phyloP scores from a whole-genome alignment of 2,797 vertebrate species.

The Stomatorhinus walkeri region DNA sequence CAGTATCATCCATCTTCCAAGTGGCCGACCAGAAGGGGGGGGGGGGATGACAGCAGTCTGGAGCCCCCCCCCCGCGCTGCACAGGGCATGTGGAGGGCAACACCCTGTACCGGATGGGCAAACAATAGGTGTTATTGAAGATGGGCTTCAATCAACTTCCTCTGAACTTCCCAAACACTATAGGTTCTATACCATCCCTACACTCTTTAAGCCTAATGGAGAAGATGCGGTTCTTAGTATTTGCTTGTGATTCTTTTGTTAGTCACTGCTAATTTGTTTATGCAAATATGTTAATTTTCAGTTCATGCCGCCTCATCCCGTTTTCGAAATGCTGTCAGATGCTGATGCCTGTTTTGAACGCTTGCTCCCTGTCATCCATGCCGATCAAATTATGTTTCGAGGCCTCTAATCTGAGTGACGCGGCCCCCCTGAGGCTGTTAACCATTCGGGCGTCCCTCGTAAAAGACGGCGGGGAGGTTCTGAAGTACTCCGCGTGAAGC shows the following conservation, averaged over 20 bases:
- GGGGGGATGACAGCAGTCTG: neutral
- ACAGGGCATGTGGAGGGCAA: neutral
- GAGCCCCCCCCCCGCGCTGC: neutral
- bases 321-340: neutral
- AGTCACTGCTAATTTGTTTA: neutral
- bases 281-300: neutral
- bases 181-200: neutral
- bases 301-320: neutral
- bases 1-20: neutral
- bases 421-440: neutral
- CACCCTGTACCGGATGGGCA: neutral
- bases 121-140: neutral
- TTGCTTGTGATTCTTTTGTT: neutral
- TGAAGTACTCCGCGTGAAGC: neutral
- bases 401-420: neutral
- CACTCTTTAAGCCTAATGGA: neutral
- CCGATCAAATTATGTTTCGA: neutral
- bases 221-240: neutral
- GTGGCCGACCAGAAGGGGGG: neutral
- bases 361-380: neutral
- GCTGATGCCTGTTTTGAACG: neutral
- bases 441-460: neutral
- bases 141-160: slow-evolving; percentile 36
- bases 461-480: neutral
- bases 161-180: slow-evolving; percentile 32